Percentiles rank a stretch among this genome's conserved stretches.
These are phyloP conservation scores for Dynastes tityus DNA, from an alignment of 2,888 invertebrate species.

Conservation along the genomic window DNA sequence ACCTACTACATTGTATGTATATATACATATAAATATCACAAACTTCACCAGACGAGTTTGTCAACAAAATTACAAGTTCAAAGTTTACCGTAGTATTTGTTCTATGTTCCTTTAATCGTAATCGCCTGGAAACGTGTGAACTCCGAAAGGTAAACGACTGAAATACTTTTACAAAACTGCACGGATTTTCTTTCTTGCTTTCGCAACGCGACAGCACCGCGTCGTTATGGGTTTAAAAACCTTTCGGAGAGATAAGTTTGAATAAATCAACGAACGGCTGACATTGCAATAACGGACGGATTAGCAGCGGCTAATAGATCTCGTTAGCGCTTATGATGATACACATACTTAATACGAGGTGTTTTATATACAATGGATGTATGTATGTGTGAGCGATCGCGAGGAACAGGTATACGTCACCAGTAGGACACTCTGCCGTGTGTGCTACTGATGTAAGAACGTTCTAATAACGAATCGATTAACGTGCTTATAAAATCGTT, in stretches of 20 bases:
- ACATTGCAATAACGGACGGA: conserved; percentile 24
- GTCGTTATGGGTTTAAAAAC: conserved; percentile 42
- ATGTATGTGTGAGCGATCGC: neutral
- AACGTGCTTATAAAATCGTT: neutral
- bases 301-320: conserved; percentile 21
- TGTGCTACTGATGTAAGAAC: conserved; percentile 5
- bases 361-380: conserved; percentile 7
- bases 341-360: neutral
- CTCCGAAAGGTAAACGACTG: conserved; percentile 44
- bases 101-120: conserved; percentile 43
- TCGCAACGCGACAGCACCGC: conserved; percentile 9
- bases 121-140: conserved; percentile 45
- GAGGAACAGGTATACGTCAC: neutral
- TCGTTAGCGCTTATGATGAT: conserved; percentile 26
- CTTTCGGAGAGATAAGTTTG: conserved; percentile 32
- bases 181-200: conserved; percentile 39
- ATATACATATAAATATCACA: conserved; percentile 2
- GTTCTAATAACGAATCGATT: conserved; percentile 6
- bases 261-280: conserved; percentile 35
- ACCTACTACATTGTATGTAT: neutral
- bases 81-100: conserved; percentile 45
- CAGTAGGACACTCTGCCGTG: neutral
- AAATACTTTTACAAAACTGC: conserved; percentile 47
- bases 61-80: conserved; percentile 48
- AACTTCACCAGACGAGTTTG: conserved; percentile 44